A percentile compares a stretch with the other conserved stretches of the same genome.
phyloP scores from a whole-genome alignment of 2,797 vertebrate genomes.

The Astyanax mexicanus region DNA sequence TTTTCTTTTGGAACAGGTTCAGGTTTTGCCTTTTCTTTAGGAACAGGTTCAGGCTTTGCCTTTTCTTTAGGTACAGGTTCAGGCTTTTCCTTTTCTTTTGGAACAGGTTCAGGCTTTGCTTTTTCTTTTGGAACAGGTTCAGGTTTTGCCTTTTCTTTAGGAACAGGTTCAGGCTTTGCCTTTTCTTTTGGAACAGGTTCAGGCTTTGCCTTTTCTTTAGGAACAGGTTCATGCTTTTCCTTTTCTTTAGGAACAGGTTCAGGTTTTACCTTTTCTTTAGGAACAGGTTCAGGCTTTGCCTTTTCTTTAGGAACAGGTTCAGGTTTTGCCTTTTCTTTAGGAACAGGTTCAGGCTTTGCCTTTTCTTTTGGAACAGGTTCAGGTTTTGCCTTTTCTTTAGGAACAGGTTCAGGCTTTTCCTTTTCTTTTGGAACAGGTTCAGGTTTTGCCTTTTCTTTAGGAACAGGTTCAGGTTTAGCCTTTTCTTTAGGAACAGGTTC shows the following conservation, averaged over 20 bases:
- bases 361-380: constrained; percentile 13
- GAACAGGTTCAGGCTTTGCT: neutral
- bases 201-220: neutral
- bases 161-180: neutral
- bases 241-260: constrained; percentile 17
- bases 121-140: neutral
- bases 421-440: constrained; percentile 12
- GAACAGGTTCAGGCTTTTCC: constrained; percentile 7
- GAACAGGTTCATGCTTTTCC: neutral
- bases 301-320: constrained; percentile 5
- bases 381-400: constrained; percentile 18
- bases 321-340: constrained; percentile 15
- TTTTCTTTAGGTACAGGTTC: constrained; percentile 12
- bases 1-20: too few relatives aligned
- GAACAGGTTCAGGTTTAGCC: neutral
- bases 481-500: neutral
- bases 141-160: constrained; percentile 5
- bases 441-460: neutral
- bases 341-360: neutral
- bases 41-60: too few relatives aligned
- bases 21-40: neutral
- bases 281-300: neutral
- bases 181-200: neutral
- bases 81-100: neutral
- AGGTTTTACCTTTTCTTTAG: neutral